A percentile compares a stretch with the other conserved stretches of the same genome.
phyloP scores from a whole-genome alignment of 2,888 invertebrate species.

The Nemotelus nigrinus region DNA sequence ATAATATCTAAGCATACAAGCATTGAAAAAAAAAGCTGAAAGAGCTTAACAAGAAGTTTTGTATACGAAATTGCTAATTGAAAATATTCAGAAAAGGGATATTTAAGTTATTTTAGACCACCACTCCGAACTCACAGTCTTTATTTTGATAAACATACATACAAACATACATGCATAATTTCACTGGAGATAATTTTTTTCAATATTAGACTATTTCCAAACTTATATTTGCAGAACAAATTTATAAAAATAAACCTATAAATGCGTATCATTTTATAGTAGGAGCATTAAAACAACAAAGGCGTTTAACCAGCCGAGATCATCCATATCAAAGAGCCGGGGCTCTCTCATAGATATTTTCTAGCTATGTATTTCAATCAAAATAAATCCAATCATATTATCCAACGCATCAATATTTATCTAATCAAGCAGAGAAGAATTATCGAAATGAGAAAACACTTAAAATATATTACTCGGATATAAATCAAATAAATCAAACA shows the following conservation, averaged over 20 bases:
- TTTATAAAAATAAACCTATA: slow-evolving; percentile 44
- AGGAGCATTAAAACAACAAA: slow-evolving; percentile 72
- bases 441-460: neutral
- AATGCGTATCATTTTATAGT: slow-evolving; percentile 57
- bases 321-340: slow-evolving; percentile 98
- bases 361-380: slow-evolving; percentile 13
- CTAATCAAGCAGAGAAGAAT: neutral
- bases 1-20: neutral
- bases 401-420: slow-evolving; percentile 33
- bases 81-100: no score
- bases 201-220: no score
- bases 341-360: slow-evolving; percentile 72
- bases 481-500: neutral
- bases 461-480: neutral
- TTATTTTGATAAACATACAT: no score
- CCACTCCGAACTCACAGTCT: no score
- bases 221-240: no score
- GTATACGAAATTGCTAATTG: no score
- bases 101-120: no score
- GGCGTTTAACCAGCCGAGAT: slow-evolving; percentile 87
- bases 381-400: neutral
- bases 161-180: no score
- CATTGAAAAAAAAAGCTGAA: no score
- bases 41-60: no score
- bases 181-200: no score